Base-by-base conservation (phyloP, 1,140 invertebrate species). In the Drosophila melanica region DNA sequence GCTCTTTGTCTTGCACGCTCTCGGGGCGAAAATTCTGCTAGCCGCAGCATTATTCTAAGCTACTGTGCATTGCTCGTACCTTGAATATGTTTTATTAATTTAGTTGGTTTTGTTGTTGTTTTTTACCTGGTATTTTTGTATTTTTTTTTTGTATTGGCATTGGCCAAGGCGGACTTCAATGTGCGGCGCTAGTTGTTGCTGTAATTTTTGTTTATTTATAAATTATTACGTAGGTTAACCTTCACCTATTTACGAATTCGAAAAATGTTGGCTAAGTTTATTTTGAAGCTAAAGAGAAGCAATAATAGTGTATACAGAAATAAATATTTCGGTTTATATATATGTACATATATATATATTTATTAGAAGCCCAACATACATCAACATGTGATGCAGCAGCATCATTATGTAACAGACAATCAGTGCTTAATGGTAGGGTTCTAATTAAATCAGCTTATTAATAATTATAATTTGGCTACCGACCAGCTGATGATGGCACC, bases 401-500 rank as follows among this genome's bases (percentile, higher is more conserved):
- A 67, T 63, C 64, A 85, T 81, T 77, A 85, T 80, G 81, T 77
- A 85, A 85, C 74, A 74, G 73, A 71, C 67, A 81, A 86, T 69
- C 63, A 81, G 53, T 50, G 76, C 12, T 48, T 85, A 65, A 63
- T 86, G 68, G 68, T 74, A 60, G 75, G 77, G 79, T 89, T 79
- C 79, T 89, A 84, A 89, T 80, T 77, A 74, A 45, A 54, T 59
- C 44, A 60, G 42, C 76, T 89, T 66, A 89, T 87, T 77, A 89
- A 87, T 89, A 89, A 82, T 89, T 75, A 89, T 89, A 79, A 89
- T 69, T 69, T 64, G 58, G 77, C 65, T 51, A 37, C 63, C 72
- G 66, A 54, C 44, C 80, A 79, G 67, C 80, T 65, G 63, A 45
- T 35, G 20, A 4, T 45, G n/a, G n/a, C n/a, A 41, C 39, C 23